Percentiles rank a stretch among this genome's conserved stretches.
phyloP scores from a whole-genome alignment of 2,888 invertebrate genomes.

The Crepidodera aurea region DNA sequence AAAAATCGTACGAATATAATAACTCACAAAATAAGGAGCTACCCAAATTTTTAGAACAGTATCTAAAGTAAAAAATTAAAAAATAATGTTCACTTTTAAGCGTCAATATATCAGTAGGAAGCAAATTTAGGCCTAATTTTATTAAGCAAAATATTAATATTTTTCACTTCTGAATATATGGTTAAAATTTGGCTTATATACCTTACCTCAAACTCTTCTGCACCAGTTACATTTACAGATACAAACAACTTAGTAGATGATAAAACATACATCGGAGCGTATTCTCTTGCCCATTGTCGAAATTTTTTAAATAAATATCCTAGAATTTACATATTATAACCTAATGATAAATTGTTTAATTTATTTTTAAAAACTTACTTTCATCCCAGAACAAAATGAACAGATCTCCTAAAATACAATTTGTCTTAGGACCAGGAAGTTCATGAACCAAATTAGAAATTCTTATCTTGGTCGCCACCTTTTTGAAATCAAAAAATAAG shows the following conservation, averaged over 20 bases:
- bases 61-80: no score
- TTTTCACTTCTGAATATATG: no score
- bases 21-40: no score
- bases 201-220: slow-evolving; percentile 39
- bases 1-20: no score
- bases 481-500: not conserved
- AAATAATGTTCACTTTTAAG: no score
- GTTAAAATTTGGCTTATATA: no score
- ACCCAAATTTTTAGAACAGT: no score
- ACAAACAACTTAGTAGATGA: not conserved
- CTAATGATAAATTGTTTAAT: no score
- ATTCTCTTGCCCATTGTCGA: slow-evolving; percentile 27
- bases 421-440: slow-evolving; percentile 4
- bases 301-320: slow-evolving; percentile 22
- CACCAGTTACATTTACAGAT: slow-evolving; percentile 25
- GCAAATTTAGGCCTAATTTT: no score
- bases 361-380: slow-evolving; percentile 9
- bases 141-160: no score
- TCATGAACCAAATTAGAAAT: not conserved
- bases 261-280: slow-evolving; percentile 26
- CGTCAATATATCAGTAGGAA: no score
- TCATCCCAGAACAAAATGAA: slow-evolving; percentile 1
- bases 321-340: no score
- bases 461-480: not conserved
- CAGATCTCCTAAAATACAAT: slow-evolving; percentile 7